Conservation (phyloP, 2,113 vertebrate genomes). For the Oncorhynchus masou region DNA sequence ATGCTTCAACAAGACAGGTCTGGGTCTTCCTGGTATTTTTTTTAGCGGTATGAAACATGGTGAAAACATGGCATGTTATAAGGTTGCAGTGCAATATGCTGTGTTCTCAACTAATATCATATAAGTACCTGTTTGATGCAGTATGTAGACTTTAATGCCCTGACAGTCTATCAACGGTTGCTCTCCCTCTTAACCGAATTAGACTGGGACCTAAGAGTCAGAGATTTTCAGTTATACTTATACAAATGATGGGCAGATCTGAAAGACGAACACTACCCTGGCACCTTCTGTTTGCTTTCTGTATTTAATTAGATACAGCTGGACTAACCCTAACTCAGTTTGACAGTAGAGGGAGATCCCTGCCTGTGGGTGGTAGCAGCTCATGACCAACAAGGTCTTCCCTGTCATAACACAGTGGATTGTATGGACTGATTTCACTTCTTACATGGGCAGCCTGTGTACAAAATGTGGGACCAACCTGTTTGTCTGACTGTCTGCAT, state of each 20-base stretch:
- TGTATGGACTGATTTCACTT: background rate
- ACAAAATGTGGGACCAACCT: background rate
- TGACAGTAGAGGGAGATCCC: constrained; percentile 46
- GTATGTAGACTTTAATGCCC: constrained; percentile 47
- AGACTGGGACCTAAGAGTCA: constrained; percentile 43
- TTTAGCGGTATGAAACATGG: background rate
- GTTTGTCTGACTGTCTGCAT: background rate
- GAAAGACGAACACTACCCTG: constrained; percentile 56
- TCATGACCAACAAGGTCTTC: constrained; percentile 2
- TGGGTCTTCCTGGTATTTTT: background rate
- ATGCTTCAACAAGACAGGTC: background rate
- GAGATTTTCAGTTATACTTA: constrained; percentile 44
- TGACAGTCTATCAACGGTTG: constrained; percentile 37
- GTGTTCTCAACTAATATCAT: background rate
- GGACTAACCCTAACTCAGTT: constrained; percentile 44
- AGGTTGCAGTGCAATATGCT: background rate
- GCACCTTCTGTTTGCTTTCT: constrained; percentile 49
- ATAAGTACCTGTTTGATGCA: constrained; percentile 9
- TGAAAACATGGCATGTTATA: background rate
- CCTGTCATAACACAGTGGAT: constrained; percentile 9
- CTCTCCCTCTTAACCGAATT: constrained; percentile 48
- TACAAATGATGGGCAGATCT: constrained; percentile 39
- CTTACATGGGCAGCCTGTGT: too few relatives aligned
- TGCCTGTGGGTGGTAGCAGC: constrained; percentile 36
- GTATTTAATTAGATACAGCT: constrained; percentile 51